Evolutionary conservation across 2,797 vertebrate species (phyloP).

Genomic region (Sebastes vulpes): DNA sequence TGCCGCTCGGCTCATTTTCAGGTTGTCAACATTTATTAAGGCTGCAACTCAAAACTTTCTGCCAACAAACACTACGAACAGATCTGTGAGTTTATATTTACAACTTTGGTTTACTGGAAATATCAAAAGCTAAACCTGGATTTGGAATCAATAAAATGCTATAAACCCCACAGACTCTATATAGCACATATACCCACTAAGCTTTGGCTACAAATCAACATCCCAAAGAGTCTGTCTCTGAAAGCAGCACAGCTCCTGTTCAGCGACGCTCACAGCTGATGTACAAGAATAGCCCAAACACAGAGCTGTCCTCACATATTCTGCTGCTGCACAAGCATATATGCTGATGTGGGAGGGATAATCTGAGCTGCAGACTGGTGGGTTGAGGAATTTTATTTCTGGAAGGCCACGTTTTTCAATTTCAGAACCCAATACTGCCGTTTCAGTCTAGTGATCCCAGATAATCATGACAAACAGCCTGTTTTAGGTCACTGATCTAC

Average conservation of each 20-base stretch:
- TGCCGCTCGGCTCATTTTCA: background rate
- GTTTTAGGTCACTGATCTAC: background rate
- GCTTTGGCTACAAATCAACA: background rate
- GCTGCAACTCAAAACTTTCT: background rate
- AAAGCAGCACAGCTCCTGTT: background rate
- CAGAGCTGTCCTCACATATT: background rate
- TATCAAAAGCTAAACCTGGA: background rate
- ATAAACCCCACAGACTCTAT: background rate
- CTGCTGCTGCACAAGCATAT: background rate
- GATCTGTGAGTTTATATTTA: background rate
- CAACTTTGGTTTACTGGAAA: background rate
- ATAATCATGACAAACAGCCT: background rate
- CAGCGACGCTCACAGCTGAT: background rate
- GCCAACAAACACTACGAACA: background rate
- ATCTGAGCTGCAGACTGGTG: background rate
- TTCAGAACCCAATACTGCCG: background rate
- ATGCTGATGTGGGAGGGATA: background rate
- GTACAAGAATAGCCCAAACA: background rate
- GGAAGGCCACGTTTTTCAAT: background rate
- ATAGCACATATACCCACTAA: background rate
- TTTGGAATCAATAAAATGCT: background rate
- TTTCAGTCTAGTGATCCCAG: background rate
- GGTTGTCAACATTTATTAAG: background rate
- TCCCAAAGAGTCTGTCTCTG: fast-evolving
- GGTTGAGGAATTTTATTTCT: background rate